Percentiles rank a stretch among this genome's conserved stretches.
Conservation (phyloP, 1,140 invertebrate genomes). For the Drosophila tani region DNA sequence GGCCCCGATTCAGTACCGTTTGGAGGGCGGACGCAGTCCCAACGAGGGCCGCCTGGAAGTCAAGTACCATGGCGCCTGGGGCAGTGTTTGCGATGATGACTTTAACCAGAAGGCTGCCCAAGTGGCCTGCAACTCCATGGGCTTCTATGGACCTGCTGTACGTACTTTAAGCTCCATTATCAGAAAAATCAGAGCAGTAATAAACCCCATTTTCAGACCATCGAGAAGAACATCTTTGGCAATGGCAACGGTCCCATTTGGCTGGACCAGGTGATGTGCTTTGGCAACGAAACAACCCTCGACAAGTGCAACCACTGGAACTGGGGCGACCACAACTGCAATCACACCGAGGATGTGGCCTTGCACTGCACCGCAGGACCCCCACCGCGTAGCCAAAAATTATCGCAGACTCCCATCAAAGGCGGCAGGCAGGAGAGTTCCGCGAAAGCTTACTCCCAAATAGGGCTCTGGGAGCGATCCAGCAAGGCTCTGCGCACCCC, state of each 20-base stretch:
- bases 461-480: conserved; percentile 73
- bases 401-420: conserved; percentile 20
- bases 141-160: conserved; percentile 87
- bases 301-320: conserved; percentile 88
- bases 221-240: conserved; percentile 77
- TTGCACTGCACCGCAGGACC: conserved; percentile 85
- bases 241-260: conserved; percentile 89
- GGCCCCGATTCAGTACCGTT: conserved; percentile 87
- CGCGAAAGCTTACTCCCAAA: conserved; percentile 41
- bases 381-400: conserved; percentile 32
- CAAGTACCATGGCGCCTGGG: conserved; percentile 90
- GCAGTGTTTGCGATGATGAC: conserved; percentile 92
- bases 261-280: conserved; percentile 90
- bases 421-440: background rate
- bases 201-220: conserved; percentile 34
- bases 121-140: conserved; percentile 88
- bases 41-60: conserved; percentile 90
- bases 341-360: conserved; percentile 91
- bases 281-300: conserved; percentile 89
- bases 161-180: background rate
- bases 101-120: conserved; percentile 89
- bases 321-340: conserved; percentile 91
- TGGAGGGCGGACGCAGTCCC: conserved; percentile 87
- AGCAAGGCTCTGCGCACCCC: conserved; percentile 65
- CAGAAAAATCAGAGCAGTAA: background rate